Evolutionary conservation across 1,140 invertebrate species (phyloP), one percentile per base, ranked within the genome.

Genomic region (Drosophila pectinifera): DNA sequence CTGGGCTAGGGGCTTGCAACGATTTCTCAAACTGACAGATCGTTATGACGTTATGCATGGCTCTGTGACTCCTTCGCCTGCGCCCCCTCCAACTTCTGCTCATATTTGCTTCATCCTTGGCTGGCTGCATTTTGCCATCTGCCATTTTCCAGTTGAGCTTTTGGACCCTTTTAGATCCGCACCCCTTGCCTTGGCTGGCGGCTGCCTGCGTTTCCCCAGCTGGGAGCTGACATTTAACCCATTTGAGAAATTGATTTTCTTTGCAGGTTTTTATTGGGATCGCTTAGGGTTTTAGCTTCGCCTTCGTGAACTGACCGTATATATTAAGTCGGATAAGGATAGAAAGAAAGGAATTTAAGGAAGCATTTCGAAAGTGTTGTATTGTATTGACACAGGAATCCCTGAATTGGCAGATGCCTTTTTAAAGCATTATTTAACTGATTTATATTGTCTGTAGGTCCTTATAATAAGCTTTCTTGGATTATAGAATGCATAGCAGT

Each of bases 21-120:
- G 76, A 85, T 85, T 85, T 85, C 59, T 85, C 81, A 85, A 80
- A 78, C 82, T 85, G 81, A 85, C 81, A 85, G 77, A 85, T 85
- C 81, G 81, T 85, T 85, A 78, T 78, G 77, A 76, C 78, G 78
- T 85, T 77, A 78, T 85, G 81, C 81, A 85, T 31, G 28, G 28
- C 28, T 7, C 80, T 72, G 80, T 68, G 61, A 43, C 63, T 56
- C 41, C 62, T 62, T 48, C 16, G 28, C n/a, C 16, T 38, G 24
- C 10, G 34, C 34, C 39, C 42, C 34, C 51, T n/a, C 45, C 11
- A 26, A 18, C 43, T n/a, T 24, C 18, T 41, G 24, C 11, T 42
- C 26, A 54, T 54, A 57, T 24, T 49, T 11, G 39, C 48, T 36
- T 34, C 46, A 34, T 43, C 61, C 45, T 54, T 36, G 22, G 61